These are phyloP conservation scores for Scalopus aquaticus DNA, from an alignment of 2,113 vertebrate genomes.

Conservation along the genomic window DNA sequence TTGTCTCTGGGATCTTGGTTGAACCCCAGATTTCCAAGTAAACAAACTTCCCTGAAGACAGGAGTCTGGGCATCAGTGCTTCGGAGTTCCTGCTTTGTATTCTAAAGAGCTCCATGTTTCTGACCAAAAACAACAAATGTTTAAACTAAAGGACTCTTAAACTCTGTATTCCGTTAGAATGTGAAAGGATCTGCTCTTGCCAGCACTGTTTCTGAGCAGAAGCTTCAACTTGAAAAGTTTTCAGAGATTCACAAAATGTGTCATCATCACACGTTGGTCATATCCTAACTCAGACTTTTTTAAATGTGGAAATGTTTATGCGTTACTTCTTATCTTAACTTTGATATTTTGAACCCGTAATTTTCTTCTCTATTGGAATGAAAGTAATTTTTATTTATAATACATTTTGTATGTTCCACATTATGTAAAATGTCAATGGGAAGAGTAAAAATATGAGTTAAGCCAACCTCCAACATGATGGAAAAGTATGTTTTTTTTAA, in stretches of 20 bases:
- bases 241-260: background rate
- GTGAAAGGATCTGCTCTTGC: background rate
- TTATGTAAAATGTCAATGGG: background rate
- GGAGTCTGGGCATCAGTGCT: background rate
- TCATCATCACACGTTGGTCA: background rate
- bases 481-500: conserved; percentile 36
- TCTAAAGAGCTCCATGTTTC: background rate
- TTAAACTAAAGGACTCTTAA: background rate
- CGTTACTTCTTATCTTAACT: conserved; percentile 52
- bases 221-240: background rate
- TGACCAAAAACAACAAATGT: background rate
- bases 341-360: conserved; percentile 32
- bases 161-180: background rate
- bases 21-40: background rate
- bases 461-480: background rate
- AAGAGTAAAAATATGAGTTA: background rate
- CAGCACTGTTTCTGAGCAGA: background rate
- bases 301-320: background rate
- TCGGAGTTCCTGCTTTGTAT: background rate
- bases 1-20: background rate
- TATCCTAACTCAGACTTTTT: background rate
- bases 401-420: background rate
- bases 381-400: conserved; percentile 45
- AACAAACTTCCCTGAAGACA: background rate
- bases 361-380: conserved; percentile 50